Base-by-base conservation (phyloP, 2,888 invertebrate species). In the Lysandra bellargus region DNA sequence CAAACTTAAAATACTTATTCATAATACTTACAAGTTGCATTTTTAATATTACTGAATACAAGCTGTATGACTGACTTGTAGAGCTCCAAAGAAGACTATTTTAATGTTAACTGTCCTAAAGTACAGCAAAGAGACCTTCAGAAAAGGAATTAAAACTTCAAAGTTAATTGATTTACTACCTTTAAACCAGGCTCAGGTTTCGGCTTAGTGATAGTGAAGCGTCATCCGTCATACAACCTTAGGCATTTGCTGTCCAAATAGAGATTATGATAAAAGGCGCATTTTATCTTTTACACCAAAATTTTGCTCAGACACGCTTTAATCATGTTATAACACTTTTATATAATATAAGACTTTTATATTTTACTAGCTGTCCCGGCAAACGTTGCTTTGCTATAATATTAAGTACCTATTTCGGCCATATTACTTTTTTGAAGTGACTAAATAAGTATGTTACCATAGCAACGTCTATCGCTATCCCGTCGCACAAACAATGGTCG, bases 191-290 rank as follows among this genome's bases (percentile, higher is more conserved):
- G 69, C 33, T 69, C 33, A 69, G 33, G 33, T 69, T 30, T 64
- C 9, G 64, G 64, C 69, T 69, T 9, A 14, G 69, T 1, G 33
- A 69, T 69, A 69, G 23, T 23, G 30, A 4, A 23, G 30, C 49
- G 33, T 76, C 76, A 76, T 76, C 76, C 76, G 30, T 76, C 76
- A 53, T 76, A 57, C 57, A 75, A 53, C 23, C 14, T 76, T 33
- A 30, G 76, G 37, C 76, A 76, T 76, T 53, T 33, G 17, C 57
- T 57, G 17, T 57, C 5, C 76, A 76, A 76, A 76, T 76, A 76
- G 76, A 57, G 76, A 76, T 76, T 76, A 76, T 76, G 76, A 76
- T 75, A 75, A 75, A 53, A 74, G 30, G 33, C 76, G 76, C 53
- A 44, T 44, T 76, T 76, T 76, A 76, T 76, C 76, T 57, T 53